Evolutionary conservation across 2,888 invertebrate species (phyloP), one percentile per base, ranked within the genome.

Genomic region (Geotrupes spiniger): DNA sequence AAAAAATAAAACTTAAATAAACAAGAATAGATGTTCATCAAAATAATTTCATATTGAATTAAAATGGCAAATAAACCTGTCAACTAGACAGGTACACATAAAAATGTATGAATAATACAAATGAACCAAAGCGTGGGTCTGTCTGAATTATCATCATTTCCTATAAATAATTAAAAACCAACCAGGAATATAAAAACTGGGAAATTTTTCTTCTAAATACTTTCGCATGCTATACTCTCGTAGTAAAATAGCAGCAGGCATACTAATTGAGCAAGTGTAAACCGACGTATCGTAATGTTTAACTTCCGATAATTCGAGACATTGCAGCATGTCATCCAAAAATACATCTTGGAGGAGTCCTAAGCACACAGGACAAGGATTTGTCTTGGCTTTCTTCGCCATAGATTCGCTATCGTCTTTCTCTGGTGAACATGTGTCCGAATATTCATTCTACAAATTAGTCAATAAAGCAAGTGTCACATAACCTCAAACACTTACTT

Each of bases 191-290:
- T 74, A 75, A 58, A 76, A 76, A 0, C 65, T 61, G 0, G 80
- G 76, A 60, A 82, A 83, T 51, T 78, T 74, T 1, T 80, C 73
- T 8, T 73, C 68, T 9, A 90, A 64, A 4, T 76, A 76, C 42
- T 84, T 70, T 61, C 79, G 74, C 57, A 90, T 74, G 0, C 83
- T 79, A 43, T 82, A 78, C 60, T 89, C 87, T 40, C 89, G 75
- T 1, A 91, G 63, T 41, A 81, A 74, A 4, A 85, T 74, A 1
- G 82, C 74, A 45, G 85, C 79, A 0, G 92, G 92, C 42, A 87
- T 74, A 0, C 85, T 85, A 3, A 92, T 74, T 0, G 84, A 84
- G 51, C 85, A 79, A 0, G 84, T 82, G 60, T 87, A 87, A 4
- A 79, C 78, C 1, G 72, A 64, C 47, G 82, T 79, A 58, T 87